Evolutionary conservation across 2,113 vertebrate genomes (phyloP), one percentile per base, ranked within the genome.

Genomic region (Chamaea fasciata): DNA sequence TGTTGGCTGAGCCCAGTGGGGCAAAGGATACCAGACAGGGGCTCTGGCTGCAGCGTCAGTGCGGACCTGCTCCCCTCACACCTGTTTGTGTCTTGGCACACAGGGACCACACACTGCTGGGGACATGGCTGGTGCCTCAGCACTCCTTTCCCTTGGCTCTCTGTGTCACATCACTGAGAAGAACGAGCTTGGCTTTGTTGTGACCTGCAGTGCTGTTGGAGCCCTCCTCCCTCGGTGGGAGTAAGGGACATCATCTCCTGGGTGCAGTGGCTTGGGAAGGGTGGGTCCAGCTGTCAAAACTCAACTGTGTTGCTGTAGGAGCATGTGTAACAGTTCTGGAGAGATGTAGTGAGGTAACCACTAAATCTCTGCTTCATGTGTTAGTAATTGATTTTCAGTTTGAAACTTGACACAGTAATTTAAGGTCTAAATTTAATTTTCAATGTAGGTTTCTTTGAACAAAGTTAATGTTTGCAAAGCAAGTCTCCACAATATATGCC

Each of bases 81-180:
- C 46, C 39, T 56, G 31, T 7, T 46, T 13, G 2, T 59, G 21
- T 14, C 57, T 9, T 5, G 28, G 22, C 39, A 56, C 41, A 23
- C 50, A 52, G 79, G 28, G 52, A 18, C 62, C n/a, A 3, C 15
- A 1, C 6, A 2, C 55, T 59, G 70, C 55, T 68, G 73, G 18
- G 41, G 19, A 11, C 15, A 2, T 2, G 13, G 39, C 0, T 2
- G 2, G 6, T 1, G 6, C 8, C 39, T 35, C 30, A 15, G 83
- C 50, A 39, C 30, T 39, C n/a, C 15, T 21, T 46, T 41, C 33
- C 35, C 59, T 39, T 59, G 20, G 23, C 44, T 53, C 26, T 37
- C 49, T n/a, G 11, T 41, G 16, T 33, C 30, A 47, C 0, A 35
- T 60, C 13, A 1, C 33, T 71, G 56, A 23, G 62, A 35, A 64